Evolutionary conservation across 2,888 invertebrate genomes (phyloP), one percentile per base, ranked within the genome.

Genomic region (Meiosimyza platycephala): DNA sequence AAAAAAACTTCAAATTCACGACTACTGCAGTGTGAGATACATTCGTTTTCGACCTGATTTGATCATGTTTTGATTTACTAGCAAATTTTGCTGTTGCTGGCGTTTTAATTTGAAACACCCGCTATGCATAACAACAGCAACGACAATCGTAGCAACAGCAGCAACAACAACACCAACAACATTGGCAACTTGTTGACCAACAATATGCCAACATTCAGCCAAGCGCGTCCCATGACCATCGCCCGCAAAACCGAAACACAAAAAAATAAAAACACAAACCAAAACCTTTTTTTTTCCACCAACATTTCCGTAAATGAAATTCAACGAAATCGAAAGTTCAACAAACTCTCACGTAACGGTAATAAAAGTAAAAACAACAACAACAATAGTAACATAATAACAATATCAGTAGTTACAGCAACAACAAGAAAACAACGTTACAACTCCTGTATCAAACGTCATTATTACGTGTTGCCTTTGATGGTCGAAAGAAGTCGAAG

Each of bases 321-420:
- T 74, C 72, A 83, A 80, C 81, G 82, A 84, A 85, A 85, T 80
- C 80, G 84, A 85, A 85, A 84, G 85, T 84, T 84, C 84, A 84
- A 84, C 82, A 84, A 85, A 85, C 84, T 84, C 81, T 83, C 62
- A 70, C 70, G 70, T 63, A 70, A 70, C 70, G 70, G 63, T 63
- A 47, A 59, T 57, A 57, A 18, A 59, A 68, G 28, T 1, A 51
- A 51, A n/a, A 28, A 51, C 48, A 65, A 33, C 55, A 67, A 28
- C 54, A 18, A 22, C 51, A 66, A 12, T 13, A 22, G 28, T 33
- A 60, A 28, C 59, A 28, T n/a, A 22, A 28, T 28, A 60, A 60
- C 9, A 28, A 57, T 11, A 28, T 22, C n/a, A 28, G 18, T 18
- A 12, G 13, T 13, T 57, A 57, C 57, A 57, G 28, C 60, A 15